Percentiles rank a stretch among this genome's conserved stretches.
These are phyloP conservation scores for Glossosoma conforme DNA, from an alignment of 1,140 invertebrate genomes.

Conservation along the genomic window DNA sequence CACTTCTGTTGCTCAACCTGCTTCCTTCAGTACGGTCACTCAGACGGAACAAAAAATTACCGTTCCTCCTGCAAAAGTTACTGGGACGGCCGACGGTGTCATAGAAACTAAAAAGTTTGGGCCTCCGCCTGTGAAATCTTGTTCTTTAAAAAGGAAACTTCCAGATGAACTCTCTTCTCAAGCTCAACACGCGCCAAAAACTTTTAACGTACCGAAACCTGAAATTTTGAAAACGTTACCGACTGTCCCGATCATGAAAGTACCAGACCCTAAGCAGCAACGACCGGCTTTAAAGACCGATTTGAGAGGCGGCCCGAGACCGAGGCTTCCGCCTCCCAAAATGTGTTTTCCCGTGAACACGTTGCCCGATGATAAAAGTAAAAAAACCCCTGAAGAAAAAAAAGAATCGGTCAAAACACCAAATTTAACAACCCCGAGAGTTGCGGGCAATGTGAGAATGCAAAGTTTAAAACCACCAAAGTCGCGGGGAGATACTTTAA, in stretches of 20 bases:
- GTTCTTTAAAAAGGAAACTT: slow-evolving; percentile 8
- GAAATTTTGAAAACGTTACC: not conserved
- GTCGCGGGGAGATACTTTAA: slow-evolving; percentile 46
- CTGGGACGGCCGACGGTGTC: no score
- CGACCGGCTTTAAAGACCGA: not conserved
- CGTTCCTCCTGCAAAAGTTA: no score
- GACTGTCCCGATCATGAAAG: not conserved
- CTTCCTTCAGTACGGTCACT: no score
- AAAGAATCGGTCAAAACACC: slow-evolving; percentile 9
- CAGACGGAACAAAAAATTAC: no score
- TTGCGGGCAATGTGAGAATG: not conserved
- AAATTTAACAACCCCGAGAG: slow-evolving; percentile 2
- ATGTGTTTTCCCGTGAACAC: not conserved
- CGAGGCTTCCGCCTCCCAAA: slow-evolving; percentile 3
- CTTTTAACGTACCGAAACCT: slow-evolving; percentile 1
- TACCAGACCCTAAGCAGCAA: not conserved
- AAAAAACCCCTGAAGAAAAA: slow-evolving; percentile 1
- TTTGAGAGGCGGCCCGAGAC: not conserved
- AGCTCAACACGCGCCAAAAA: not conserved
- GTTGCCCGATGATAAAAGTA: slow-evolving; percentile 5
- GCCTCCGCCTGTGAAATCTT: not conserved
- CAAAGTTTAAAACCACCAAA: slow-evolving; percentile 21
- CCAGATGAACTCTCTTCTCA: not conserved
- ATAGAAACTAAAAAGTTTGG: slow-evolving; percentile 1
- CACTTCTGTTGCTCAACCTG: no score